phyloP scores from a whole-genome alignment of 2,113 vertebrate species.

The Misgurnus mizolepis region DNA sequence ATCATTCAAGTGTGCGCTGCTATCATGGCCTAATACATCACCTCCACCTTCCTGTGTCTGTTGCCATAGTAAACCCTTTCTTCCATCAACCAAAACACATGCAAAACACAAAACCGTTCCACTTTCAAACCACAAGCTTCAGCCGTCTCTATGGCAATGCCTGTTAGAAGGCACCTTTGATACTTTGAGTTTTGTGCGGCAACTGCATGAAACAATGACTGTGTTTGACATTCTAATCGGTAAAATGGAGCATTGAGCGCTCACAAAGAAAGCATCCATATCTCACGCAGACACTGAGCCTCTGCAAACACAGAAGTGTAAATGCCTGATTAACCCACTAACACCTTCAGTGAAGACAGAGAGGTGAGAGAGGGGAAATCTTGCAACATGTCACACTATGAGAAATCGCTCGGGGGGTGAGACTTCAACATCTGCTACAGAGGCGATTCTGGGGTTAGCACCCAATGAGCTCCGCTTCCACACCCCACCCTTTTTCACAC shows the following conservation, averaged over 20 bases:
- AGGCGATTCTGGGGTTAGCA: too few species aligned
- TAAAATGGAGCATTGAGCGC: constrained; percentile 27
- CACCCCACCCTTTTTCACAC: too few species aligned
- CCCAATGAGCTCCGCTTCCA: too few species aligned
- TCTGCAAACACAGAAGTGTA: constrained; percentile 42
- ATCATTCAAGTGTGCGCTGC: background rate
- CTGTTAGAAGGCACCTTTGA: constrained; percentile 41
- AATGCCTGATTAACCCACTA: constrained; percentile 43
- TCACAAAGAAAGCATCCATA: constrained; percentile 47
- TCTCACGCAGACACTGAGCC: constrained; percentile 46
- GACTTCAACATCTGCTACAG: background rate
- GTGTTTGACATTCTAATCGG: constrained; percentile 47
- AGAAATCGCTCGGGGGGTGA: background rate
- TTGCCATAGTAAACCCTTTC: constrained; percentile 54
- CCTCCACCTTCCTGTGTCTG: constrained; percentile 40
- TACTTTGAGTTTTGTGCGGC: constrained; percentile 47
- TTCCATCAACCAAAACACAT: constrained; percentile 44
- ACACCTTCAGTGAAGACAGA: background rate
- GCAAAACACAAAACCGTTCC: constrained; percentile 27
- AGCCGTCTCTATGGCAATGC: constrained; percentile 48
- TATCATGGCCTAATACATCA: constrained; percentile 24
- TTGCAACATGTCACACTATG: constrained; percentile 10
- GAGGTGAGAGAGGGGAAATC: constrained; percentile 13
- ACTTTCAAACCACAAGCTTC: constrained; percentile 24
- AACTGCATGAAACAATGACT: constrained; percentile 41